Evolutionary conservation across 2,888 invertebrate genomes (phyloP), one percentile per base, ranked within the genome.

Genomic region (Troglohyphantes excavatus): DNA sequence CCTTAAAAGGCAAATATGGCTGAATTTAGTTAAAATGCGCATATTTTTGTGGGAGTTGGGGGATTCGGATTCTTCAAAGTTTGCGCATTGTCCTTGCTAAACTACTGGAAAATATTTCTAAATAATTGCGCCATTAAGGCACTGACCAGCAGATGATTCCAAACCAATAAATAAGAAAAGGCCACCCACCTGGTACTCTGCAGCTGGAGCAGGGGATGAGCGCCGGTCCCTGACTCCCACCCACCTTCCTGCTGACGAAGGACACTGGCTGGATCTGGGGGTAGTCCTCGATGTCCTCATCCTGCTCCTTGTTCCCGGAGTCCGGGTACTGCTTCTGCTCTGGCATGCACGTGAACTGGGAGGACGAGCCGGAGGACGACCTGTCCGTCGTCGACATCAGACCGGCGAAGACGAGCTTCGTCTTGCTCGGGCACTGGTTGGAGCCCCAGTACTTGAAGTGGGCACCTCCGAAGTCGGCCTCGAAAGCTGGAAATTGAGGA

Each of bases 371-470:
- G n/a, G 65, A 59, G 11, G 23, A 6, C 17, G 17, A 5, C 0
- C 9, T n/a, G 23, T 61, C 33, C 0, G 73, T 73, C 11, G 84
- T n/a, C 2, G 61, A 46, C 73, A 84, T 46, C 0, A 43, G 7
- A 1, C 84, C 84, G 9, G 43, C n/a, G 6, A n/a, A 73, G 0
- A 73, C 26, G 0, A 23, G 13, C n/a, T 29, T 46, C 2, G 63
- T 13, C 0, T 39, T 2, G 5, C 11, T 13, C 2, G 84, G 75
- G 19, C 84, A 84, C 11, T 63, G 0, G 0, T 43, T 46, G 0
- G 65, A 21, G 7, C 84, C 84, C 84, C 73, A 73, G 59, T 84
- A 59, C n/a, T 11, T 75, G 65, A 26, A 84, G 23, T 59, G 27
- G 2, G 63, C 73, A 7, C 84, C 84, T 0, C 73, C 84, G n/a